Base-by-base conservation (phyloP, 2,113 vertebrate species). In the Cinclus cinclus region DNA sequence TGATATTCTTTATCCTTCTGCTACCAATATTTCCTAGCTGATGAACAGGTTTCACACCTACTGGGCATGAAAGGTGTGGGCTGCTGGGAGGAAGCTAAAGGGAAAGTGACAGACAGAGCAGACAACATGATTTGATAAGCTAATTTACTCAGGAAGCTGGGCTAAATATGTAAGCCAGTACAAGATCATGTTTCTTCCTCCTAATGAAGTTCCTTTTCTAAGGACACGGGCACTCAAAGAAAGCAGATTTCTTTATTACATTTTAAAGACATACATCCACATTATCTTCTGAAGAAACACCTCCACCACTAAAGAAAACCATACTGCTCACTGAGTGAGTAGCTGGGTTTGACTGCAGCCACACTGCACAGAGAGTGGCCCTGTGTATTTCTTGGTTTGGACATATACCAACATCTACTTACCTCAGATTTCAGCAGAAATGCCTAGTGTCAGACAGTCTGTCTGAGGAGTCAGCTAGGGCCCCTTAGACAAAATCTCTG, bases 1-100 rank as follows among this genome's bases (percentile, higher is more conserved):
- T 77, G 27, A 74, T 3, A 52, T 59, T 50, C 80, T 95, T 89
- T 64, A 55, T 89, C 65, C 24, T 91, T 81, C 77, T 90, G 53
- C 53, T 58, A 81, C 20, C 60, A 75, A 27, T 18, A 78, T 58
- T 89, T 96, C 16, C 47, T 62, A 39, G 13, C 8, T 89, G 74
- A 81, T 91, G 60, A 91, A 78, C 25, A 52, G 74, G 52, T 96
- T 95, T 87, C 87, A 96, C 92, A 96, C 73, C 73, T 96, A 78
- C 46, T 84, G 87, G 74, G 27, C 47, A 67, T 74, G 74, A 95
- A 91, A 96, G 69, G 44, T 91, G 87, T 87, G 58, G 79, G 82
- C 41, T 88, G 82, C 47, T 90, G 52, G 35, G 47, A 83, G 27
- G 47, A 94, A 95, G 59, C 42, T 89, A 70, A 74, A 89, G 35